A percentile compares a stretch with the other conserved stretches of the same genome.
Conservation (phyloP, 1,140 invertebrate genomes). For the Harlomillsia oculata region DNA sequence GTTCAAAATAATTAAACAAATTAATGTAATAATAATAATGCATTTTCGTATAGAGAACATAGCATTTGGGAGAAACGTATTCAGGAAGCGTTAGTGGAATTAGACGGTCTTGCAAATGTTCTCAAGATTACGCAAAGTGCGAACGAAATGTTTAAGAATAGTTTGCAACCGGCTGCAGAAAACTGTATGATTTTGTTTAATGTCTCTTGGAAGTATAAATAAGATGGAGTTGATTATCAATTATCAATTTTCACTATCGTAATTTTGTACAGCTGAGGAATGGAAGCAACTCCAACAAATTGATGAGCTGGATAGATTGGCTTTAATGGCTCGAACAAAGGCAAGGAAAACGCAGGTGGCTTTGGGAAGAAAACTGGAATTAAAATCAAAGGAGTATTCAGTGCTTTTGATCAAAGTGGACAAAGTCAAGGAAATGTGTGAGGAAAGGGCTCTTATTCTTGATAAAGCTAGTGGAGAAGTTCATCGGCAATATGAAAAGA, state of each 20-base stretch:
- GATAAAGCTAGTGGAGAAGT: neutral
- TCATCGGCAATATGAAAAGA: slow-evolving; percentile 3
- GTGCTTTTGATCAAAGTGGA: too few relatives aligned
- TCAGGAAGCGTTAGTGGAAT: neutral
- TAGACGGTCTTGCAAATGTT: slow-evolving; percentile 13
- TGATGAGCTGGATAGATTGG: too few relatives aligned
- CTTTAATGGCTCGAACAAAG: too few relatives aligned
- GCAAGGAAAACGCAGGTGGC: too few relatives aligned
- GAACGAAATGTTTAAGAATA: slow-evolving; percentile 12
- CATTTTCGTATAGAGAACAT: neutral
- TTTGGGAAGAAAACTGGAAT: too few relatives aligned
- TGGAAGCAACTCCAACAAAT: too few relatives aligned
- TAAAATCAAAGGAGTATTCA: too few relatives aligned
- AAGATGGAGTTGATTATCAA: too few relatives aligned
- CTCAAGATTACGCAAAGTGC: neutral
- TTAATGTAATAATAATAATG: too few relatives aligned
- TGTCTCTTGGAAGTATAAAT: neutral
- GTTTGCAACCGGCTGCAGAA: slow-evolving; percentile 3
- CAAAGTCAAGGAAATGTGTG: neutral
- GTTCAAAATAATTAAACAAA: too few relatives aligned
- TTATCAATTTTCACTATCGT: too few relatives aligned
- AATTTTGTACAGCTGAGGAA: too few relatives aligned
- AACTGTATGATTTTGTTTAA: slow-evolving; percentile 4
- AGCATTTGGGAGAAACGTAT: neutral
- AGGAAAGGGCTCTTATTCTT: neutral